A percentile compares a stretch with the other conserved stretches of the same genome.
phyloP scores from a whole-genome alignment of 2,888 invertebrate genomes.

The Toxonevra muliebris region DNA sequence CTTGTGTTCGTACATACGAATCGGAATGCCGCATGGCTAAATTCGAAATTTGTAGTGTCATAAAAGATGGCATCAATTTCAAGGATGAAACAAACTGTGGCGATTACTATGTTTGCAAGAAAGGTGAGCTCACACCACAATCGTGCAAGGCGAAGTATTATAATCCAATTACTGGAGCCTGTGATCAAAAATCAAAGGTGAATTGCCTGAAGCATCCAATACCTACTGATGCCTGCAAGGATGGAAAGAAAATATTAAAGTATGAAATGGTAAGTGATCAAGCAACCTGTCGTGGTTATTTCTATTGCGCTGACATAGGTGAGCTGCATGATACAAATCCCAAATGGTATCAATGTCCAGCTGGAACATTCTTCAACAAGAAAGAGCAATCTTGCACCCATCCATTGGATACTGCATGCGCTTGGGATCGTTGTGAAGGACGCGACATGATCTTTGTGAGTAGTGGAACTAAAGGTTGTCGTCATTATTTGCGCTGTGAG shows the following conservation, averaged over 20 bases:
- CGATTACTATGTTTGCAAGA: constrained; percentile 45
- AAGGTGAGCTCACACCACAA: not conserved
- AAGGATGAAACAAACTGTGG: constrained; percentile 47
- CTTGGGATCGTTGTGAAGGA: constrained; percentile 57
- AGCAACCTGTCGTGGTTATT: constrained; percentile 54
- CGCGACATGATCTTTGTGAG: constrained; percentile 48
- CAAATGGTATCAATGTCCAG: constrained; percentile 46
- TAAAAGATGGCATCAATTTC: constrained; percentile 37
- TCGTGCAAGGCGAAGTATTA: constrained; percentile 44
- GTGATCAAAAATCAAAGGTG: constrained; percentile 44
- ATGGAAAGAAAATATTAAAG: constrained; percentile 44
- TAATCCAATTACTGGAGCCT: constrained; percentile 36
- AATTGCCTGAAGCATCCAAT: constrained; percentile 47
- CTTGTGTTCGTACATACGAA: constrained; percentile 44
- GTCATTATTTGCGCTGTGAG: constrained; percentile 51
- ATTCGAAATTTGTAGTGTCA: constrained; percentile 49
- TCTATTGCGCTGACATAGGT: constrained; percentile 49
- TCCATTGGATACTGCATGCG: constrained; percentile 46
- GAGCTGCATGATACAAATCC: constrained; percentile 48
- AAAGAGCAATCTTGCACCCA: constrained; percentile 39
- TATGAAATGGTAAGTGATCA: constrained; percentile 48
- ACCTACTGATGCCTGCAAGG: constrained; percentile 50
- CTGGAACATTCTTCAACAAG: constrained; percentile 49
- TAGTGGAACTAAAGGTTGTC: constrained; percentile 49
- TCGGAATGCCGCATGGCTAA: constrained; percentile 40